These are phyloP conservation scores for Tuta absoluta DNA, from an alignment of 2,888 invertebrate genomes.

Conservation along the genomic window DNA sequence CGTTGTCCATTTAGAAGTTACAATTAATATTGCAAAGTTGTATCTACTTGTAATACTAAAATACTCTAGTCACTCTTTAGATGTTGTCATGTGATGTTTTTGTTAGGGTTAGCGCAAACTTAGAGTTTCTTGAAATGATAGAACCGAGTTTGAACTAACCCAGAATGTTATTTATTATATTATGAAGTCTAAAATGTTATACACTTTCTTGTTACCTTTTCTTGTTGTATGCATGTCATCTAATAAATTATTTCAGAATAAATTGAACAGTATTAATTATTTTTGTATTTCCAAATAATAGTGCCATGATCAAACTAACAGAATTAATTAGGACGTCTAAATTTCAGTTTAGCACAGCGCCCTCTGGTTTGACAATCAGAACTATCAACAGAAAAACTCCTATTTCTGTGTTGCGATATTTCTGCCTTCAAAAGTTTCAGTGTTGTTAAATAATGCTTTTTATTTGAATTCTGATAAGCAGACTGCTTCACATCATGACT, in stretches of 20 bases:
- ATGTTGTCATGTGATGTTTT: constrained; percentile 68
- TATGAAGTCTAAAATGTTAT: constrained; percentile 66
- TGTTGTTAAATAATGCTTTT: too few species aligned
- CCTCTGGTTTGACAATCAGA: too few species aligned
- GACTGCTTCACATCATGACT: too few species aligned
- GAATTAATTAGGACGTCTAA: too few species aligned
- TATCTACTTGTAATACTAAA: neutral
- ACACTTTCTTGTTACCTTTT: constrained; percentile 63
- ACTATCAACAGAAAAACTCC: too few species aligned
- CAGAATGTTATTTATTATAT: constrained; percentile 57
- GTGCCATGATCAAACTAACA: too few species aligned
- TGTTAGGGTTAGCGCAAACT: constrained; percentile 36
- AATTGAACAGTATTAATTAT: neutral
- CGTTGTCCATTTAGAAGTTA: neutral
- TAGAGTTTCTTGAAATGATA: neutral
- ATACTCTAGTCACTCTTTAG: constrained; percentile 57
- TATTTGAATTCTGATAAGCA: too few species aligned
- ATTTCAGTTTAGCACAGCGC: too few species aligned
- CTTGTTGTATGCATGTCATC: constrained; percentile 72
- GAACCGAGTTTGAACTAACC: neutral
- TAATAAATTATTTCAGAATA: constrained; percentile 67
- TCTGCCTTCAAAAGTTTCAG: too few species aligned
- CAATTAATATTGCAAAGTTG: neutral
- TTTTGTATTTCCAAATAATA: neutral
- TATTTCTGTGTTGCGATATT: too few species aligned